Conservation (phyloP, 2,113 vertebrate genomes). For the Pomatorhinus ruficollis region DNA sequence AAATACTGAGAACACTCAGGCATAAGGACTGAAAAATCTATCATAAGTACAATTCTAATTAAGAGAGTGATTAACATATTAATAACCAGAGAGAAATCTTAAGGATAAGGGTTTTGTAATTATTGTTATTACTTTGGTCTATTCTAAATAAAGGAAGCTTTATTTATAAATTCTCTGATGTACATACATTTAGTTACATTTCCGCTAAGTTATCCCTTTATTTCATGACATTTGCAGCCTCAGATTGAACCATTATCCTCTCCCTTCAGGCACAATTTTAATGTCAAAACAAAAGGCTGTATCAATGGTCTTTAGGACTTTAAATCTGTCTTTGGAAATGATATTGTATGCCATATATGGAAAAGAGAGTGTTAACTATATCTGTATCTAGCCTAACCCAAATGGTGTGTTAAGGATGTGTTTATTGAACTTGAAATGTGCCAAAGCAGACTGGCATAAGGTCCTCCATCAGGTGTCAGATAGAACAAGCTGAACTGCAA, state of each 20-base stretch:
- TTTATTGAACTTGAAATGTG: neutral
- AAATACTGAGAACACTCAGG: slow-evolving; percentile 11
- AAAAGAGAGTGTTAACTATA: neutral
- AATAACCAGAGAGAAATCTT: slow-evolving; percentile 19
- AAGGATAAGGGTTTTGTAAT: neutral
- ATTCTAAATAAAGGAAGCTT: neutral
- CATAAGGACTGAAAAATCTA: slow-evolving; percentile 12
- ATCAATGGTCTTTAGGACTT: neutral
- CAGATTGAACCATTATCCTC: neutral
- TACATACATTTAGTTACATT: neutral
- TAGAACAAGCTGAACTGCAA: neutral
- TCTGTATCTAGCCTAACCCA: neutral
- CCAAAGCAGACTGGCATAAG: neutral
- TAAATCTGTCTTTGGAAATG: neutral
- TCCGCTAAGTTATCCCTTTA: neutral
- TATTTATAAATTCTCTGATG: neutral
- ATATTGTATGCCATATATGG: neutral
- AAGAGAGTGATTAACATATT: slow-evolving; percentile 50
- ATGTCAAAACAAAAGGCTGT: neutral
- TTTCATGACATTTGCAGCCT: neutral
- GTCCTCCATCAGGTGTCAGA: neutral
- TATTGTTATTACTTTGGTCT: neutral
- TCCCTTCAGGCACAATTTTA: neutral
- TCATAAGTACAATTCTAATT: slow-evolving; percentile 50
- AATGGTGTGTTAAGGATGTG: neutral